phyloP scores from a whole-genome alignment of 2,113 vertebrate species.

The Hyla sarda region DNA sequence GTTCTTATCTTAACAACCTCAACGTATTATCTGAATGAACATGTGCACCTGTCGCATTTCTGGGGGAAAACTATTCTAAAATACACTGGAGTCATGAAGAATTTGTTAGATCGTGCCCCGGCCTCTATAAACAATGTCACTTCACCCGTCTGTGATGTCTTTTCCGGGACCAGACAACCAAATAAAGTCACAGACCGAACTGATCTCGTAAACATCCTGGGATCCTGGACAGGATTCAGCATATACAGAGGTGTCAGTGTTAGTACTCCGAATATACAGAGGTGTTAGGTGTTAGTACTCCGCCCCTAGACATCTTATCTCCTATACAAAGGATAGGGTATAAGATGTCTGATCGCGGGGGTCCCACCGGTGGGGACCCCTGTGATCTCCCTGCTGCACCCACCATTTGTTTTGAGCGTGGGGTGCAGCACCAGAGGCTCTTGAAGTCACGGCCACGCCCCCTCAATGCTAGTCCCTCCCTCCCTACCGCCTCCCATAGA shows the following conservation, averaged over 20 bases:
- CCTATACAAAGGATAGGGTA: too few relatives aligned
- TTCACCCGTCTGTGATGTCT: constrained; percentile 45
- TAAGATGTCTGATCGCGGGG: too few relatives aligned
- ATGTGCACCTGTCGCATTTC: background rate
- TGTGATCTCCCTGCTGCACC: too few relatives aligned
- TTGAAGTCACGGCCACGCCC: too few relatives aligned
- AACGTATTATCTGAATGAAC: background rate
- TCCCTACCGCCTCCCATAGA: too few relatives aligned
- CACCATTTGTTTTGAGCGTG: too few relatives aligned
- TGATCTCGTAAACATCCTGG: constrained; percentile 32
- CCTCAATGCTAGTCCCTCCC: too few relatives aligned
- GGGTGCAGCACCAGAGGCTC: too few relatives aligned
- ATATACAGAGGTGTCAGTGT: constrained; percentile 58
- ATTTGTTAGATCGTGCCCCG: background rate
- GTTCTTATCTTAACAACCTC: constrained; percentile 30
- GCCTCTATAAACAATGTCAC: constrained; percentile 2
- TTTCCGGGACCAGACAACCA: background rate
- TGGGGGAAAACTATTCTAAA: constrained; percentile 1
- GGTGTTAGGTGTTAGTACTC: too few relatives aligned
- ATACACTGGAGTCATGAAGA: constrained; percentile 7
- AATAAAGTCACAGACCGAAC: constrained; percentile 24
- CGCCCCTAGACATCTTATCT: too few relatives aligned
- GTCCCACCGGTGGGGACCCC: too few relatives aligned
- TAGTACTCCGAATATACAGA: too few relatives aligned
- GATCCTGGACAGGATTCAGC: background rate